Conservation (phyloP, 2,888 invertebrate genomes). For the Andrena hattorfiana region DNA sequence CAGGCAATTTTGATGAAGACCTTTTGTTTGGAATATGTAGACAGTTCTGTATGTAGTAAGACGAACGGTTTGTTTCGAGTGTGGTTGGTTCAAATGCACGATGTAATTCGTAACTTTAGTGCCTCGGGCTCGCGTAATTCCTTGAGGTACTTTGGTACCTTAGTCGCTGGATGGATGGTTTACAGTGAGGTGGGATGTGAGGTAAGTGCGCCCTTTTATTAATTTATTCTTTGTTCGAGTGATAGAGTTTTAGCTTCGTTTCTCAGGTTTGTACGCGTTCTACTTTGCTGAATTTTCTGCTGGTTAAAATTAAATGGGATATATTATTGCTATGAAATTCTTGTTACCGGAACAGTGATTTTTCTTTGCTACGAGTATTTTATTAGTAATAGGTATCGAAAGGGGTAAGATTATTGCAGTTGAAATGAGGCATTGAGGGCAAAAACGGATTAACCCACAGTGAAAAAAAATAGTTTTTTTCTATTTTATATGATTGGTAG, state of each 20-base stretch:
- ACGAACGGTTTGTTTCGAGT: neutral
- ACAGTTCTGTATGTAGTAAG: neutral
- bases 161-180: neutral
- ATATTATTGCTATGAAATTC: too few relatives aligned
- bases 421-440: too few relatives aligned
- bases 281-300: too few relatives aligned
- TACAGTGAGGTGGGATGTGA: constrained; percentile 20
- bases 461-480: too few relatives aligned
- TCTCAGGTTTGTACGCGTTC: too few relatives aligned
- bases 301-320: too few relatives aligned
- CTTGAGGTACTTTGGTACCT: neutral
- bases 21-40: neutral
- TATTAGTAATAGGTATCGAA: neutral
- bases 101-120: constrained; percentile 1
- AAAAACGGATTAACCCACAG: too few relatives aligned
- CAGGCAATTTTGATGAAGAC: neutral
- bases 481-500: too few relatives aligned
- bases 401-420: too few relatives aligned
- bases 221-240: constrained; percentile 17
- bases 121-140: neutral
- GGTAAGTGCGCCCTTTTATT: constrained; percentile 27
- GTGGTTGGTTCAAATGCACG: neutral
- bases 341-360: too few relatives aligned
- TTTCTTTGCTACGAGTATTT: too few relatives aligned
- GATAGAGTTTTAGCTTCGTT: neutral